These are phyloP conservation scores for Coracias cyanogaster DNA, from an alignment of 2,797 vertebrate species.

Conservation along the genomic window DNA sequence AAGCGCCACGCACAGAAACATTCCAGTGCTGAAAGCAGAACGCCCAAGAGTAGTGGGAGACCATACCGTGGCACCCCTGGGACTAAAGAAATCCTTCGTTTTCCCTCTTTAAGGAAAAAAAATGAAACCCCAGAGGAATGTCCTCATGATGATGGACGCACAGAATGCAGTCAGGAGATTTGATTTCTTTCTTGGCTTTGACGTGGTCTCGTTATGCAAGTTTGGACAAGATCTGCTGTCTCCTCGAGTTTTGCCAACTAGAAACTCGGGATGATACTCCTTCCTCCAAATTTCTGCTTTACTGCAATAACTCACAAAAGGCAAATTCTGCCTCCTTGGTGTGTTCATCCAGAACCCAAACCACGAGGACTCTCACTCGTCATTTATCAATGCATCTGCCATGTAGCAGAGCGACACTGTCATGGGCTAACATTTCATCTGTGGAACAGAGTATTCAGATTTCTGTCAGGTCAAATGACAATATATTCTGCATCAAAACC, in stretches of 20 bases:
- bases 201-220: neutral
- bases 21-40: conserved; percentile 59
- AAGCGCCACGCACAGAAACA: conserved; percentile 28
- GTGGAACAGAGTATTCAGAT: neutral
- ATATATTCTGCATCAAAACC: neutral
- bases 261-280: neutral
- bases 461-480: neutral
- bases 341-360: neutral
- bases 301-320: neutral
- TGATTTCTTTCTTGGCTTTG: conserved; percentile 21
- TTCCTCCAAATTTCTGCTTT: neutral
- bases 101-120: conserved; percentile 10
- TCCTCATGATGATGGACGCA: neutral
- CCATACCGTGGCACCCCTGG: neutral
- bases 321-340: neutral
- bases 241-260: neutral
- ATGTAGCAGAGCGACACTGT: accelerated
- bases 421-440: neutral
- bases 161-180: neutral
- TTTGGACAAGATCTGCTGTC: neutral
- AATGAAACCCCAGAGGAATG: neutral
- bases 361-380: neutral
- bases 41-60: neutral
- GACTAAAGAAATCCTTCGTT: neutral
- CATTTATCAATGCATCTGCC: neutral